Conservation (phyloP, 2,797 vertebrate genomes). For the Cichlasoma orientale region DNA sequence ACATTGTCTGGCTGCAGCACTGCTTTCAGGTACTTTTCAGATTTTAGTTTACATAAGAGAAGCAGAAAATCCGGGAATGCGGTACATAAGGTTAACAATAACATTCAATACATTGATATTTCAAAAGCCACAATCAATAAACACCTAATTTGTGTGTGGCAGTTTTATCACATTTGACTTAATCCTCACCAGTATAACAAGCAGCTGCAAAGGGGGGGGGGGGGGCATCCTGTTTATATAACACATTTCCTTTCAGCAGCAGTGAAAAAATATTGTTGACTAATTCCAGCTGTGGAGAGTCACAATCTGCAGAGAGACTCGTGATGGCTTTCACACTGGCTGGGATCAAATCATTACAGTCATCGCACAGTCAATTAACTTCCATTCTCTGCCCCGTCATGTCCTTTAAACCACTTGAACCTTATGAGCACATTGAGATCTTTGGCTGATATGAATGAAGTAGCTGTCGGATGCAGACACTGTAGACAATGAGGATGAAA, state of each 20-base stretch:
- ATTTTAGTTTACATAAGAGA: not conserved
- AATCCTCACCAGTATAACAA: not conserved
- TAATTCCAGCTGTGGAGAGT: slow-evolving; percentile 33
- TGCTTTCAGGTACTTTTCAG: not conserved
- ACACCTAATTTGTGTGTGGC: not conserved
- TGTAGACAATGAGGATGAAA: slow-evolving; percentile 63
- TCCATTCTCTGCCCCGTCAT: slow-evolving; percentile 48
- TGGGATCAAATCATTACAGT: slow-evolving; percentile 58
- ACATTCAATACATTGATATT: not conserved
- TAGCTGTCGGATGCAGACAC: slow-evolving; percentile 48
- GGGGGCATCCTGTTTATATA: not conserved
- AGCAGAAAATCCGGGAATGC: not conserved
- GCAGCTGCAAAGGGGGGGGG: not conserved
- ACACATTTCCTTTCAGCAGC: slow-evolving; percentile 27
- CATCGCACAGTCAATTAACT: slow-evolving; percentile 63
- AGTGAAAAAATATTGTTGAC: slow-evolving; percentile 12
- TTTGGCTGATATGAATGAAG: slow-evolving; percentile 59
- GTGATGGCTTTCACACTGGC: slow-evolving; percentile 39
- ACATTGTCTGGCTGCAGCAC: not conserved
- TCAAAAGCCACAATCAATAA: not conserved
- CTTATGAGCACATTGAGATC: slow-evolving; percentile 31
- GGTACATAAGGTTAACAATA: not conserved
- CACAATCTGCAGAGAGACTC: slow-evolving; percentile 14
- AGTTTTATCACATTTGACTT: not conserved
- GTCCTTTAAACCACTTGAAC: slow-evolving; percentile 62